Base-by-base conservation (phyloP, 2,113 vertebrate species). In the Gymnarchus niloticus region DNA sequence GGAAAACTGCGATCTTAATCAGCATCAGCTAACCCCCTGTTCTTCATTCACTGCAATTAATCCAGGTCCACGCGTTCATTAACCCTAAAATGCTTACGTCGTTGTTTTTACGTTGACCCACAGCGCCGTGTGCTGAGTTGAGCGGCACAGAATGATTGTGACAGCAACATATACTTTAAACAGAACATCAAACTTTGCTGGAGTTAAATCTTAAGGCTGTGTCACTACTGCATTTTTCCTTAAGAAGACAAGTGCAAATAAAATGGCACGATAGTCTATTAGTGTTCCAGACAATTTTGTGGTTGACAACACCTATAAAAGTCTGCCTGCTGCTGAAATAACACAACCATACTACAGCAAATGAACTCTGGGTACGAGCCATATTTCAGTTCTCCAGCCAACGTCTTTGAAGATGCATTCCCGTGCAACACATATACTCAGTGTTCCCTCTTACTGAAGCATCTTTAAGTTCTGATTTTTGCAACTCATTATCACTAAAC, bases 41-140 rank as follows among this genome's bases (percentile, higher is more conserved):
- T 84, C 25, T 86, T 81, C 48, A 88, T 81, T 81, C 69, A 85
- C 82, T 54, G 37, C 83, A 51, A 84, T 86, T 21, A 65, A 81
- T 84, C 44, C 69, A 52, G 56, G 25, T 54, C 73, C 21, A 49
- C 33, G 17, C 61, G 54, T 81, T 84, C 37, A 84, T 88, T 80
- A 84, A 81, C 56, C 57, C 82, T 37, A 44, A 84, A 86, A 81
- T 77, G 85, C 85, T 54, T 73, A 83, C 78, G 21, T 56, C 37
- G 83, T 65, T 41, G 33, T n/a, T 49, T 87, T 84, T 52, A 61
- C 46, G 12, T 65, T 83, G 37, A 54, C 49, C 76, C 7, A 77
- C 2, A 17, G 73, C 44, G 23, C 37, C 21, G 0, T 48, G 19
- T 19, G 8, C 23, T 9, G 33, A 78, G 44, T 41, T 17, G 65